Conservation (phyloP, 2,113 vertebrate species). For the Phyllostomus discolor region DNA sequence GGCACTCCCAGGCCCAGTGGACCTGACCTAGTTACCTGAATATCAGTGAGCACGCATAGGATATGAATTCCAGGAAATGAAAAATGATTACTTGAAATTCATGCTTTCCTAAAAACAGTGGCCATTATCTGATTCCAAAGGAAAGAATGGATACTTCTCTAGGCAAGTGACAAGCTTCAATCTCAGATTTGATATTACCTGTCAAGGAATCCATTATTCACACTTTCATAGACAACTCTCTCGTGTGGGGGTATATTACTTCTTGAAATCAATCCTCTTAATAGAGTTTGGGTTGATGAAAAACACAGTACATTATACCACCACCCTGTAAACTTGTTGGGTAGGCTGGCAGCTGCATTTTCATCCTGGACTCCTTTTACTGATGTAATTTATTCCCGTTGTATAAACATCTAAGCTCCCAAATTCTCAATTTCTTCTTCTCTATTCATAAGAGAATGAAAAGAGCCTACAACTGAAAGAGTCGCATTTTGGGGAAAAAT, state of each 20-base stretch:
- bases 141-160: not conserved
- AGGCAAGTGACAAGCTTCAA: not conserved
- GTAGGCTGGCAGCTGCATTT: not conserved
- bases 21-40: constrained; percentile 19
- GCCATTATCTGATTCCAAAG: not conserved
- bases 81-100: constrained; percentile 20
- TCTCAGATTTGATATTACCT: not conserved
- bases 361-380: not conserved
- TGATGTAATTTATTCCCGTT: not conserved
- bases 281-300: not conserved
- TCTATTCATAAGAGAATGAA: not conserved
- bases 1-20: not conserved
- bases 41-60: not conserved
- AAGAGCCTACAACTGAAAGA: not conserved
- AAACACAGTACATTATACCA: not conserved
- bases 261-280: not conserved
- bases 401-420: not conserved
- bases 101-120: not conserved
- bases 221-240: not conserved
- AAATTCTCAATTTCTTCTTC: not conserved
- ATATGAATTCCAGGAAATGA: not conserved
- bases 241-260: not conserved
- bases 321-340: not conserved
- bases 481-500: not conserved
- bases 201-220: constrained; percentile 1